phyloP scores from a whole-genome alignment of 2,888 invertebrate genomes.

The Spisula subtruncata region DNA sequence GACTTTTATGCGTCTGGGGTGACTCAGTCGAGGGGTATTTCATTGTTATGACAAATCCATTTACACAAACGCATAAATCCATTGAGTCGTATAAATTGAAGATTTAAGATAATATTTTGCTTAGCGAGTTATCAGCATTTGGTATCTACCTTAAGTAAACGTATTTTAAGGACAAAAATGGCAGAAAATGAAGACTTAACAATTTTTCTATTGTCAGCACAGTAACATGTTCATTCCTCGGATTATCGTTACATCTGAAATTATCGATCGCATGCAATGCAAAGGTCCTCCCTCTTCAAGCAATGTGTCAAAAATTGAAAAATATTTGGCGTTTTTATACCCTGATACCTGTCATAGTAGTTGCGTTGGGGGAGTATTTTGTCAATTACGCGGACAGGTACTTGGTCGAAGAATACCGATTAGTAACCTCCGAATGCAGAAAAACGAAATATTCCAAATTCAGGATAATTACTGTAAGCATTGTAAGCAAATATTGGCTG shows the following conservation, averaged over 20 bases:
- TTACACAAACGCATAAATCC: constrained; percentile 36
- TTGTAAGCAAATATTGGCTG: not conserved
- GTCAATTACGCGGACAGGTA: no score
- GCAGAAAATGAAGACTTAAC: not conserved
- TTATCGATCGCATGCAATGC: not conserved
- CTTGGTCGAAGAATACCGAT: not conserved
- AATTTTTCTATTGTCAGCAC: not conserved
- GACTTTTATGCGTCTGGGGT: constrained; percentile 26
- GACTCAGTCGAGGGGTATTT: constrained; percentile 38
- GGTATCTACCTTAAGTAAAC: not conserved
- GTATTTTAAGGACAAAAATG: not conserved
- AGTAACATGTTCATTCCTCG: not conserved
- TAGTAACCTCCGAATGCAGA: not conserved
- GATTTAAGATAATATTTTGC: constrained; percentile 35
- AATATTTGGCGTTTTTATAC: not conserved
- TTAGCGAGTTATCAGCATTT: constrained; percentile 17
- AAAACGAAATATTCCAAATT: not conserved
- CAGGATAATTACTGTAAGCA: not conserved
- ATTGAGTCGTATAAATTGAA: constrained; percentile 1
- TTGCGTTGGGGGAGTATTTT: not conserved
- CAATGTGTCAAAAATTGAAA: not conserved
- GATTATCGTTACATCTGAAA: constrained; percentile 16
- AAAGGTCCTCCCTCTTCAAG: not conserved
- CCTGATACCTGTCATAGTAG: no score
- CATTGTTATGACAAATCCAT: constrained; percentile 47